Base-by-base conservation (phyloP, 1,140 invertebrate genomes). In the Hyles vespertilio region DNA sequence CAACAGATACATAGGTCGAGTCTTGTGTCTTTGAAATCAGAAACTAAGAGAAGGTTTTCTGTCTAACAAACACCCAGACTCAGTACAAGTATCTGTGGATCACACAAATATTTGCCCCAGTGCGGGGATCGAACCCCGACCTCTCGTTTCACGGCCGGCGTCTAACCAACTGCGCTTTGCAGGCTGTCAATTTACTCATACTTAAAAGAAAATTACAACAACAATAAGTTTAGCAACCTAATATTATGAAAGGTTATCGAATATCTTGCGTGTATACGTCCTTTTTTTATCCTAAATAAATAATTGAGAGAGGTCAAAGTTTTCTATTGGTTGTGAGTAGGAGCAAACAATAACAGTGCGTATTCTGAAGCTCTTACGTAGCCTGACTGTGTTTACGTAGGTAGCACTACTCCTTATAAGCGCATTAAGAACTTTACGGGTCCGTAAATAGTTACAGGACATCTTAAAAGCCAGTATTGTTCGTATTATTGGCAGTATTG, bases 251-350 rank as follows among this genome's bases (percentile, higher is more conserved):
- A 44, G 22, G 12, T 12, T n/a, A 34, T 53, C 36, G 52, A 8
- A 54, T 45, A 45, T 32, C 40, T 6, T 9, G 11, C 52, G 40
- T 44, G 43, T 54, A 44, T 54, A 44, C 40, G 5, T 45, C 52
- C 40, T 32, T 12, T 54, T 44, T 12, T 54, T 54, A 22, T 54
- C 52, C 36, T 44, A 11, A 54, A 54, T 44, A 54, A 54, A 54
- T 44, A 54, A 43, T 32, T 32, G 11, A 48, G 56, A 59, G 58
- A 65, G 54, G 51, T 54, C 36, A 60, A 61, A 63, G 50, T 63
- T 74, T 65, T 79, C 70, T 72, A 81, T 76, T 79, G 65, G 62
- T 71, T 81, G 69, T 73, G 67, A 67, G 68, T 72, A 69, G 68
- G 67, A 46, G 63, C 67, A 72, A 78, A 77, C 76, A 79, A 81